Evolutionary conservation across 92 coral and sea anemone genomes (phyloP).

Genomic region (Epizoanthus scotinus): DNA sequence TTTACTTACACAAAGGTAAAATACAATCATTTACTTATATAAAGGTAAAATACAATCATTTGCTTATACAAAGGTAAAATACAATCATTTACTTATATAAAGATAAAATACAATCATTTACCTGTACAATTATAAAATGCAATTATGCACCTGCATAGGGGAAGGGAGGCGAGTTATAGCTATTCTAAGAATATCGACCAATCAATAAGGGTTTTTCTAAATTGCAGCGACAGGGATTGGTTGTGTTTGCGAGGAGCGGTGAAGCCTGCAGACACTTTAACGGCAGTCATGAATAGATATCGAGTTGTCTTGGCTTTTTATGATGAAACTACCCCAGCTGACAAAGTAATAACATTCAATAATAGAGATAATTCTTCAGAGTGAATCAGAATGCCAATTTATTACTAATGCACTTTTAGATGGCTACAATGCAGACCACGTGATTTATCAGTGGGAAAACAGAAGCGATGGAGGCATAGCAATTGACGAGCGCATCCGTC

Average conservation of each 20-base stretch:
- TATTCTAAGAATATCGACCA: too few relatives aligned
- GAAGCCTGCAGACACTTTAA: too few relatives aligned
- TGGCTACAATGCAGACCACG: conserved; percentile 87
- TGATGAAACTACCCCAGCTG: too few relatives aligned
- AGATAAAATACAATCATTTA: not conserved
- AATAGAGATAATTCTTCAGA: not conserved
- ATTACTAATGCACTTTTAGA: conserved; percentile 44
- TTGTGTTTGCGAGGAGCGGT: too few relatives aligned
- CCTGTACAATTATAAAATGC: not conserved
- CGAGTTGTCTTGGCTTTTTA: too few relatives aligned
- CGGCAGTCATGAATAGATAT: too few relatives aligned
- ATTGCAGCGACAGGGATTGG: too few relatives aligned
- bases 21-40: not conserved
- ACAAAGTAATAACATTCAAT: not conserved
- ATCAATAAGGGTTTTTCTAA: too few relatives aligned
- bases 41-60: not conserved
- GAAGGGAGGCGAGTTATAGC: too few relatives aligned
- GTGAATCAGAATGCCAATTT: not conserved
- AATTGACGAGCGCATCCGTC: conserved; percentile 73
- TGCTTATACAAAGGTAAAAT: not conserved
- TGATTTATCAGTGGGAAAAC: conserved; percentile 87
- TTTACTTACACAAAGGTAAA: not conserved
- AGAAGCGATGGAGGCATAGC: conserved; percentile 91
- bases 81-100: not conserved
- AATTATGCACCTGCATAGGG: not conserved